Base-by-base conservation (phyloP, 2,888 invertebrate genomes). In the Sminthurinus aureus region DNA sequence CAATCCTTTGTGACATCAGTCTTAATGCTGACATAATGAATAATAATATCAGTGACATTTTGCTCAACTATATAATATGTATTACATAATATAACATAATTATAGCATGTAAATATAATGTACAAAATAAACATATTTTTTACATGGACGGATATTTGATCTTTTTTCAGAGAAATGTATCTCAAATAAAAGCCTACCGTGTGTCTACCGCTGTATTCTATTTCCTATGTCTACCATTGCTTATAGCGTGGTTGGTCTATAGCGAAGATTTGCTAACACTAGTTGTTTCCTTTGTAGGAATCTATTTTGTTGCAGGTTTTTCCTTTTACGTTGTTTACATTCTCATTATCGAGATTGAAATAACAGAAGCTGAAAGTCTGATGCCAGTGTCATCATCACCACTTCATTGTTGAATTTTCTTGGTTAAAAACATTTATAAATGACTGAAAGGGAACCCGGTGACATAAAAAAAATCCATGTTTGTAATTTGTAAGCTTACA, bases 291-390 rank as follows among this genome's bases (percentile, higher is more conserved):
- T 81, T 81, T n/a, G n/a, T 81, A n/a, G 73, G 73, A 4, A 81
- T 81, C 38, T 81, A 81, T 64, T 81, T 81, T 58, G n/a, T 81
- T 11, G 81, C 74, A 9, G 81, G 81, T 0, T 74, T 64, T 38
- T 81, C 81, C n/a, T 81, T 81, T 24, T 81, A 81, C 24, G 26
- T 81, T 58, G 81, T 81, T 0, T 52, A 81, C 64, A 75, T 81
- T n/a, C 74, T 81, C 52, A 81, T 81, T 26, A 75, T 73, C 11
- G 75, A 81, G 20, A 81, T 81, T 50, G 81, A 81, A n/a, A 74
- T 81, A 18, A 15, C 22, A 58, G 52, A 74, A 13, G 81, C 75
- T 9, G 81, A 81, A 22, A 79, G 20, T n/a, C 13, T 79, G 20
- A 38, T 38, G 38, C 38, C 38, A 38, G 6, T 38, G 6, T 38